Base-by-base conservation (phyloP, 2,113 vertebrate genomes). In the Pleuronectes platessa region DNA sequence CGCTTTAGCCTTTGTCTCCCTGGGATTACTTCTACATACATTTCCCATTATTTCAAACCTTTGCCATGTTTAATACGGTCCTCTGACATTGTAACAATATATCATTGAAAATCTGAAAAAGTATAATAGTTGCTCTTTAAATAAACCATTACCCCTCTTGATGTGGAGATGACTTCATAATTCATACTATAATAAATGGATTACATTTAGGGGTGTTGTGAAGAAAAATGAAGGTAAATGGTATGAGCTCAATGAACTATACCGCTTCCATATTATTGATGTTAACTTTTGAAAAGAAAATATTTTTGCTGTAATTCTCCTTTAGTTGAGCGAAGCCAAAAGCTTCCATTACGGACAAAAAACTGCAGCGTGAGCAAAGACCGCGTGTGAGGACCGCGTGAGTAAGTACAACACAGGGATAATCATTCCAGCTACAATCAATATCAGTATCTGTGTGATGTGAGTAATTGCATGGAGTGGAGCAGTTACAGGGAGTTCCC, bases 271-370 rank as follows among this genome's bases (percentile, higher is more conserved):
- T 77, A 74, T 90, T 83, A 88, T 65, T 88, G 82, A 91, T 89
- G 86, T 82, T 77, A 85, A 76, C 81, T 51, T 86, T 78, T 58
- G 42, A n/a, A 83, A 91, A 60, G 70, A 73, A 88, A 90, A 91
- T 93, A 89, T 89, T 92, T 79, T 89, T 23, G 8, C 87, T 85
- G 72, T 76, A 79, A 88, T 91, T 86, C 83, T 75, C 70, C 76
- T 78, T 86, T 83, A 84, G 70, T 54, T 79, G 71, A 91, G 89
- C 69, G 71, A 91, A 90, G 66, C 90, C 88, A 87, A 78, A 85
- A 69, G 78, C 76, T 85, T 87, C 88, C 78, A 87, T 83, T 66
- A 58, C 67, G 24, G 74, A 45, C 6, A 66, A 54, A 27, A 31
- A 31, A 14, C 71, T 74, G 31, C 49, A 49, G 74, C 49, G 14